phyloP scores from a whole-genome alignment of 1,140 invertebrate species.

The Drosophila ironensis region DNA sequence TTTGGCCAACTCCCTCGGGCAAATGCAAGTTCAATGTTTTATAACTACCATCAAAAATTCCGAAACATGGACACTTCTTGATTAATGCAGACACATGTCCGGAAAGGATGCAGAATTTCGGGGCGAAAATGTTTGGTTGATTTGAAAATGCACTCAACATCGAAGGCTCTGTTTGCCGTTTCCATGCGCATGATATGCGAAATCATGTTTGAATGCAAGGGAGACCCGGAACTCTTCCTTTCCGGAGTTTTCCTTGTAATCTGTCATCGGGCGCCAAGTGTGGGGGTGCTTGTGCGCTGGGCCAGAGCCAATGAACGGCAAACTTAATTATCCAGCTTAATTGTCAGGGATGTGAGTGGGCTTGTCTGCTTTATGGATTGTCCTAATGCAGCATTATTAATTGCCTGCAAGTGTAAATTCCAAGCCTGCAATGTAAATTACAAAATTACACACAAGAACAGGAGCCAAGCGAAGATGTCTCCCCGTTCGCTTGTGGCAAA shows the following conservation, averaged over 20 bases:
- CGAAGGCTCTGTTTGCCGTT: slow-evolving; percentile 30
- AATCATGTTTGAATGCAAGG: slow-evolving; percentile 9
- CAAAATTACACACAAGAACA: slow-evolving; percentile 71
- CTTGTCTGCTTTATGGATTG: slow-evolving; percentile 62
- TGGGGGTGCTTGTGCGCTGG: not conserved
- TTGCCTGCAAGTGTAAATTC: slow-evolving; percentile 80
- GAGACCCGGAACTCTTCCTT: not conserved
- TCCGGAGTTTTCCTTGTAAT: slow-evolving; percentile 13
- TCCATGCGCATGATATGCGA: slow-evolving; percentile 14
- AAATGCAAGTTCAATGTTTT: slow-evolving; percentile 13
- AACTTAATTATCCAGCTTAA: slow-evolving; percentile 80
- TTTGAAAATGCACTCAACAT: slow-evolving; percentile 56
- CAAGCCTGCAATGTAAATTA: slow-evolving; percentile 77
- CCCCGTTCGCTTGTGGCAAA: not conserved
- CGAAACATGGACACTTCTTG: slow-evolving; percentile 26
- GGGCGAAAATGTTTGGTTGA: slow-evolving; percentile 31
- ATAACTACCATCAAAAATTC: slow-evolving; percentile 24
- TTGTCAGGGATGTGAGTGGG: slow-evolving; percentile 56
- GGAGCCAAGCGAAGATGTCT: not conserved
- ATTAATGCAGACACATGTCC: slow-evolving; percentile 53
- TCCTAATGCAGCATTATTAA: slow-evolving; percentile 81
- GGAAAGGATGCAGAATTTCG: slow-evolving; percentile 13
- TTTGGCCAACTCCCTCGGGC: not conserved
- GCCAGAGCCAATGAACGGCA: slow-evolving; percentile 77
- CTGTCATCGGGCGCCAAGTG: slow-evolving; percentile 16